phyloP scores from a whole-genome alignment of 2,113 vertebrate species.

The Poeciliopsis turrubarensis region DNA sequence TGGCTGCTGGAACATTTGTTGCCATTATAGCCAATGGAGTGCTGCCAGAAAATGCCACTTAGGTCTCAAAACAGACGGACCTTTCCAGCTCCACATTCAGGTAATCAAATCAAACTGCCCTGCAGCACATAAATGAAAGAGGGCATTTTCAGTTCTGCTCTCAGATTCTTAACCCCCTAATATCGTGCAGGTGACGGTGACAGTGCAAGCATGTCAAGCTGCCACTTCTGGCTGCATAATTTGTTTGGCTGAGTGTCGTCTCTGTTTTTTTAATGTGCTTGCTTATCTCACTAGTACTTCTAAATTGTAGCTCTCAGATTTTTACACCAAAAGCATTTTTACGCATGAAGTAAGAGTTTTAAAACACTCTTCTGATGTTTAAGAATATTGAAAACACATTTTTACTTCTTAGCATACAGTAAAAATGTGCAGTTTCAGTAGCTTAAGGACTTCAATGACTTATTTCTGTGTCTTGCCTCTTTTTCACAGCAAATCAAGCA shows the following conservation, averaged over 20 bases:
- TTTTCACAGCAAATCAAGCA: conserved; percentile 32
- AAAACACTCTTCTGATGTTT: background rate
- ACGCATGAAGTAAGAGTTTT: background rate
- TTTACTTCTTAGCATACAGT: background rate
- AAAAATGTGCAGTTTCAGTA: background rate
- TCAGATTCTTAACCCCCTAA: conserved; percentile 19
- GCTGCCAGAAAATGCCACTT: conserved; percentile 19
- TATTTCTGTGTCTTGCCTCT: background rate
- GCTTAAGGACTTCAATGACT: conserved; percentile 5
- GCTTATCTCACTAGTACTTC: background rate
- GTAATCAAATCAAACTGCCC: conserved; percentile 48
- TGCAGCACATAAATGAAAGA: conserved; percentile 13
- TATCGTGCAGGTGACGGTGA: conserved; percentile 9
- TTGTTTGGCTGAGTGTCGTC: background rate
- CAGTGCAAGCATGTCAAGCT: background rate
- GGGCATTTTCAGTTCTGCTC: conserved; percentile 26
- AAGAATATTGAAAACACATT: conserved; percentile 10
- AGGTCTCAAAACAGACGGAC: conserved; percentile 13
- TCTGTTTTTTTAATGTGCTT: background rate
- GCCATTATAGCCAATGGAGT: conserved; percentile 18
- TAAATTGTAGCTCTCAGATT: background rate
- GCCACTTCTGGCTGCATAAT: conserved; percentile 5
- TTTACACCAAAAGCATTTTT: background rate
- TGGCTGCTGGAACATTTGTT: conserved; percentile 29
- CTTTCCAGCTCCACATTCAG: conserved; percentile 29